Evolutionary conservation across 2,888 invertebrate species (phyloP).

Genomic region (Hemaris fuciformis): DNA sequence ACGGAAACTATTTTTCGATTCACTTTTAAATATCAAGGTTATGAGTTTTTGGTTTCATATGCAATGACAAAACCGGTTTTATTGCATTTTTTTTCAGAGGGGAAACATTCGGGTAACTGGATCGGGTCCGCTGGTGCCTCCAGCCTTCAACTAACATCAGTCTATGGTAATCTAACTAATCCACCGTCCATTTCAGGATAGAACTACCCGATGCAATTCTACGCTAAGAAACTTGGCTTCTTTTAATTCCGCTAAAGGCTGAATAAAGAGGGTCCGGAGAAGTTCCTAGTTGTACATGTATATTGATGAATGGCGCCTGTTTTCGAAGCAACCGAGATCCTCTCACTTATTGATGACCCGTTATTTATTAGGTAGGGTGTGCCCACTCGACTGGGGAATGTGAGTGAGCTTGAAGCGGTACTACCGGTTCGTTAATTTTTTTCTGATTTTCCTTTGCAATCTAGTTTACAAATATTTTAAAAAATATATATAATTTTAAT

Average conservation of each 20-base stretch:
- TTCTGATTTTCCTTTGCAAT: constrained; percentile 6
- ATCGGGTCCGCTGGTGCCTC: too few species aligned
- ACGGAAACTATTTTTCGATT: too few species aligned
- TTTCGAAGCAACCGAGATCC: constrained; percentile 49
- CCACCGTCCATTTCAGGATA: too few species aligned
- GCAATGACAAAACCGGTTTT: too few species aligned
- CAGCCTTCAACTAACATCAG: too few species aligned
- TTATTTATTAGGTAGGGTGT: constrained; percentile 64
- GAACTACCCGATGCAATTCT: not conserved
- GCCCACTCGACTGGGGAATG: constrained; percentile 48
- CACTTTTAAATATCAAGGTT: too few species aligned
- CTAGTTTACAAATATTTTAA: not conserved
- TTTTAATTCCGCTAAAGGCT: constrained; percentile 13
- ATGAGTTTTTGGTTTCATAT: too few species aligned
- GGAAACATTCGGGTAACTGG: too few species aligned
- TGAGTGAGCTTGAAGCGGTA: constrained; percentile 40
- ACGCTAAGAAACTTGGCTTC: not conserved
- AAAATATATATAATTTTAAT: too few species aligned
- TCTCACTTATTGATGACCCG: constrained; percentile 66
- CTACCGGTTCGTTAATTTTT: constrained; percentile 15
- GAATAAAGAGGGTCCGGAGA: not conserved
- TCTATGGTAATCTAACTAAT: too few species aligned
- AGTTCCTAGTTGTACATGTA: constrained; percentile 19
- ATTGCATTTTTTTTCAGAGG: too few species aligned
- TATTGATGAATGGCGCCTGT: constrained; percentile 55